These are phyloP conservation scores for Rhegmatorhina hoffmannsi DNA, from an alignment of 2,113 vertebrate species.

Conservation along the genomic window DNA sequence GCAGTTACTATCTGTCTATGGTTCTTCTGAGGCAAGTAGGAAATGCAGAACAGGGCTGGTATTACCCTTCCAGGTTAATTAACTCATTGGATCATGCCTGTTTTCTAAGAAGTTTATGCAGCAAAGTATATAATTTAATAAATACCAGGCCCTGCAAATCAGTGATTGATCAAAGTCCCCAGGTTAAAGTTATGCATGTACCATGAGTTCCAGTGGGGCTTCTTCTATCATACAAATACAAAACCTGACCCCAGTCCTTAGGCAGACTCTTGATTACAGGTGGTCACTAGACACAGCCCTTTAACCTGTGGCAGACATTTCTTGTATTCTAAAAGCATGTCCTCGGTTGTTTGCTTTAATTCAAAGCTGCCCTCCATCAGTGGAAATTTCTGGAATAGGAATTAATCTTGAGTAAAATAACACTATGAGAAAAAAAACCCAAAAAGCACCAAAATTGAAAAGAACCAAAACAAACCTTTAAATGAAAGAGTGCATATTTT, in stretches of 20 bases:
- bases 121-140: background rate
- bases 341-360: background rate
- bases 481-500: background rate
- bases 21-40: background rate
- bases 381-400: background rate
- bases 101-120: background rate
- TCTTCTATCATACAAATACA: background rate
- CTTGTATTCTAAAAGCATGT: background rate
- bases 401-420: background rate
- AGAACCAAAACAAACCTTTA: background rate
- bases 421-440: background rate
- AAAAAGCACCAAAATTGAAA: background rate
- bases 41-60: background rate
- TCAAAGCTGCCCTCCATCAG: background rate
- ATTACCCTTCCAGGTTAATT: background rate
- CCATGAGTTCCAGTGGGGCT: background rate
- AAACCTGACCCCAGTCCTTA: background rate
- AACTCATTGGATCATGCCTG: background rate
- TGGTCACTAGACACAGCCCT: background rate
- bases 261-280: background rate
- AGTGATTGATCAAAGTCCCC: background rate
- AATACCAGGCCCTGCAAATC: background rate
- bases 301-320: background rate
- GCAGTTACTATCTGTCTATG: background rate
- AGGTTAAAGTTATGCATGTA: background rate